Percentiles rank a stretch among this genome's conserved stretches.
These are phyloP conservation scores for Spinibarbus caldwelli DNA, from an alignment of 2,797 vertebrate species.

Conservation along the genomic window DNA sequence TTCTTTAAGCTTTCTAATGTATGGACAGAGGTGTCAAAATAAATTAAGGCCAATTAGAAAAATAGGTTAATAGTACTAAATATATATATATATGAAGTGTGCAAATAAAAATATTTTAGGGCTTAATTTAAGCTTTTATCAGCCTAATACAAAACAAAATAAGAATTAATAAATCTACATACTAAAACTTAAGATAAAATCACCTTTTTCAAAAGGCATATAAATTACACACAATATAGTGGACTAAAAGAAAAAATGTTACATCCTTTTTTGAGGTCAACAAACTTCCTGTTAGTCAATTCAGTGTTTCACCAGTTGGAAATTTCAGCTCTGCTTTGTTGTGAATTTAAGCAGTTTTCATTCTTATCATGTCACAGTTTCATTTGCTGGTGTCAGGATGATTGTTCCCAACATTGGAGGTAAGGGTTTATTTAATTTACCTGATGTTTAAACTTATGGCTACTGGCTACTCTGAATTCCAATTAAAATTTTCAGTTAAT, in stretches of 20 bases:
- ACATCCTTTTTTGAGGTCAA: background rate
- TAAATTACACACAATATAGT: background rate
- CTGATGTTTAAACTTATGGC: background rate
- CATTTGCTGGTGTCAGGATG: constrained; percentile 20
- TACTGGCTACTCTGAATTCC: background rate
- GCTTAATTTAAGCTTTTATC: background rate
- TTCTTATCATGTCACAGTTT: background rate
- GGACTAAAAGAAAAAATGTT: background rate
- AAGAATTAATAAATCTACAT: background rate
- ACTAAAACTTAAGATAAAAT: background rate
- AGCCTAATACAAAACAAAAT: background rate
- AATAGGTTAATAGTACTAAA: background rate
- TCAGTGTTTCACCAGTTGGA: constrained; percentile 16
- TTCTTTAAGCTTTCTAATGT: background rate
- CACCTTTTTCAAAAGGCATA: background rate
- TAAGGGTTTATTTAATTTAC: constrained; percentile 17
- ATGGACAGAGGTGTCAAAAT: background rate
- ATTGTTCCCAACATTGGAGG: constrained; percentile 3
- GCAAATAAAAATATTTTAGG: background rate
- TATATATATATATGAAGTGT: background rate
- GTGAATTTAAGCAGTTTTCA: background rate
- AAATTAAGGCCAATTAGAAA: background rate
- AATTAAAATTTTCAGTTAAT: background rate
- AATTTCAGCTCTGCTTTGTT: constrained; percentile 2
- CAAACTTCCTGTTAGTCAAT: background rate